Base-by-base conservation (phyloP, 2,113 vertebrate species). In the Rhea americana region DNA sequence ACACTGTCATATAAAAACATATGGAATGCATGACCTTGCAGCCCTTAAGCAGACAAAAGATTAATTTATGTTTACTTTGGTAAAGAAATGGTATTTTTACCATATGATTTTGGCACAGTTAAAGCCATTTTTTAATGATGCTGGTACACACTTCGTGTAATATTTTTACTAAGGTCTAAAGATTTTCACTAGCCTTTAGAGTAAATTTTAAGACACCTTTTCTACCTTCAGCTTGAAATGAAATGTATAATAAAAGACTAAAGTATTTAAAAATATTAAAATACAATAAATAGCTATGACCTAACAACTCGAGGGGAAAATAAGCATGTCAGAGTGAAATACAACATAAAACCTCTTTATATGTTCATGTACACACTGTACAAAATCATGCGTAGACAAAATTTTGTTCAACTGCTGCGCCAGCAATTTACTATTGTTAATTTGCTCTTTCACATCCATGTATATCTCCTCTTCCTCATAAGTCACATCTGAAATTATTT, bases 401-500 rank as follows among this genome's bases (percentile, higher is more conserved):
- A 50, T 1, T 18, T 12, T 10, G 2, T 56, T 72, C 6, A 37
- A 41, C 28, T 55, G 18, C 63, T 77, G 48, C 21, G 75, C 5
- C 25, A 45, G 9, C 16, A 73, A 53, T 87, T 81, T 85, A 19
- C 8, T 67, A 11, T 4, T 59, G 15, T 41, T 78, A 71, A 45
- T 71, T 72, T 71, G 5, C 7, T 62, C 7, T 87, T 92, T 66
- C 35, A 47, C 45, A 48, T 48, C 37, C 9, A 11, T 10, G 8
- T 18, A 90, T 67, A 81, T 19, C 82, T 91, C 62, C 30, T 74
- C 51, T 82, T 93, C 78, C 37, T 58, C 82, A 61, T 75, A 79
- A 90, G 32, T 87, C 50, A 89, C 22, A 68, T 2, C 21, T 82
- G n/a, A 91, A 94, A 92, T 92, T 96, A 93, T 80, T 89, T 37